Conservation (phyloP, 2,113 vertebrate species). For the Reinhardtius hippoglossoides region DNA sequence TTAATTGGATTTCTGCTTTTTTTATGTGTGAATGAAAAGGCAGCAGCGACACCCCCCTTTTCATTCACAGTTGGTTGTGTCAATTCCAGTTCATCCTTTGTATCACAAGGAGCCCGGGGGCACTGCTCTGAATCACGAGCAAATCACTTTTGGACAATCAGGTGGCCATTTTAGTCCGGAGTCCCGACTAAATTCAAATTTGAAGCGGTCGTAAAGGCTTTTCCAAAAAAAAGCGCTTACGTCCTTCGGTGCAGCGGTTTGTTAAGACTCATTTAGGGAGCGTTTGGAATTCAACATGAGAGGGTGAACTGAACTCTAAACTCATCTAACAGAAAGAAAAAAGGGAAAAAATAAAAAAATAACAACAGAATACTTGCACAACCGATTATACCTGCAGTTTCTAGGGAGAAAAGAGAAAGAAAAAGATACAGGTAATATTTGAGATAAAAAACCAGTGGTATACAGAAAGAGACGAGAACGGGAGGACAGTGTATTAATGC, state of each 20-base stretch:
- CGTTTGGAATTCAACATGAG: constrained; percentile 73
- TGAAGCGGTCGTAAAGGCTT: constrained; percentile 34
- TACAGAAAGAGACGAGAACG: constrained; percentile 75
- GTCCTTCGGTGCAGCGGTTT: constrained; percentile 40
- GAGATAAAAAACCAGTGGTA: constrained; percentile 75
- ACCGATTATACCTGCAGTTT: constrained; percentile 85
- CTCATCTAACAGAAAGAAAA: constrained; percentile 57
- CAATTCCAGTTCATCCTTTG: constrained; percentile 67
- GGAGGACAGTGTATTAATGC: constrained; percentile 68
- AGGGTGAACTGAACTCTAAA: constrained; percentile 71
- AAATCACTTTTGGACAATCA: constrained; percentile 28
- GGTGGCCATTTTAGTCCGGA: constrained; percentile 33
- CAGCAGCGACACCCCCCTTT: constrained; percentile 49
- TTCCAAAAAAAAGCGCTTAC: constrained; percentile 29
- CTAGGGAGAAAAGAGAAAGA: constrained; percentile 84
- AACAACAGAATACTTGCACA: constrained; percentile 83
- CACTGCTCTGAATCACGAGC: constrained; percentile 31
- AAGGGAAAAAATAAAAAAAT: constrained; percentile 4
- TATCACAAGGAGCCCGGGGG: constrained; percentile 27
- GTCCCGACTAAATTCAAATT: constrained; percentile 22
- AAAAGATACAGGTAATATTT: constrained; percentile 79
- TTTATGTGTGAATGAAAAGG: constrained; percentile 72
- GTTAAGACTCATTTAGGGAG: constrained; percentile 54
- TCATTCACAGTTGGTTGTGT: constrained; percentile 66
- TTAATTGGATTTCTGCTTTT: constrained; percentile 72